Conservation (phyloP, 2,113 vertebrate species). For the Heterotilapia buettikoferi region DNA sequence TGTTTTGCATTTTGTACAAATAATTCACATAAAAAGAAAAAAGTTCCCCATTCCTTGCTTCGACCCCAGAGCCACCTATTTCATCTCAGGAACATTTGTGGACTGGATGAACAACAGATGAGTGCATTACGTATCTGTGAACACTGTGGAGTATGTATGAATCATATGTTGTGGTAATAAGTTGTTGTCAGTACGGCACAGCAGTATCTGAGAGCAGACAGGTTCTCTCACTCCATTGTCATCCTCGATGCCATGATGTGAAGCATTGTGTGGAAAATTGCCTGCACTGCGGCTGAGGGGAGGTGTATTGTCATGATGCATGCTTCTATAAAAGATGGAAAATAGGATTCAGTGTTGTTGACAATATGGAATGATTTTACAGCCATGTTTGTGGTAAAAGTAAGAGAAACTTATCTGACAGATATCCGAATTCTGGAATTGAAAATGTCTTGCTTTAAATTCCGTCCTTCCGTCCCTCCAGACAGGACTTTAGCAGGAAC, state of each 20-base stretch:
- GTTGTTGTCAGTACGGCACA: background rate
- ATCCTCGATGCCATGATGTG: slow-evolving; percentile 31
- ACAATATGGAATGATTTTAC: slow-evolving; percentile 19
- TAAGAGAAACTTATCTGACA: background rate
- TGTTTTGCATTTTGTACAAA: background rate
- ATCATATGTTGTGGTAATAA: background rate
- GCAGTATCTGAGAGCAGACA: background rate
- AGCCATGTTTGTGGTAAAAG: background rate
- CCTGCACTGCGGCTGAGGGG: background rate
- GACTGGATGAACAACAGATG: background rate
- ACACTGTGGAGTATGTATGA: background rate
- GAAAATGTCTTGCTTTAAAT: background rate
- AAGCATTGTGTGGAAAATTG: slow-evolving; percentile 50
- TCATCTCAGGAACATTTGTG: background rate
- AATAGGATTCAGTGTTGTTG: slow-evolving; percentile 38
- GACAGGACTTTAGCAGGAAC: background rate
- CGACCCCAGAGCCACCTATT: background rate
- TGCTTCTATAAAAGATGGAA: slow-evolving; percentile 34
- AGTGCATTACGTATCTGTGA: background rate
- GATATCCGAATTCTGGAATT: background rate
- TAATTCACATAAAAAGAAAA: background rate
- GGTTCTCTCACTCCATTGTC: slow-evolving; percentile 9
- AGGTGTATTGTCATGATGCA: slow-evolving; percentile 11
- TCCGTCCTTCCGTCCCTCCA: background rate
- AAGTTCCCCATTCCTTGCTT: background rate